Conservation (phyloP, 1,140 invertebrate species). For the Agrypnia vestita region DNA sequence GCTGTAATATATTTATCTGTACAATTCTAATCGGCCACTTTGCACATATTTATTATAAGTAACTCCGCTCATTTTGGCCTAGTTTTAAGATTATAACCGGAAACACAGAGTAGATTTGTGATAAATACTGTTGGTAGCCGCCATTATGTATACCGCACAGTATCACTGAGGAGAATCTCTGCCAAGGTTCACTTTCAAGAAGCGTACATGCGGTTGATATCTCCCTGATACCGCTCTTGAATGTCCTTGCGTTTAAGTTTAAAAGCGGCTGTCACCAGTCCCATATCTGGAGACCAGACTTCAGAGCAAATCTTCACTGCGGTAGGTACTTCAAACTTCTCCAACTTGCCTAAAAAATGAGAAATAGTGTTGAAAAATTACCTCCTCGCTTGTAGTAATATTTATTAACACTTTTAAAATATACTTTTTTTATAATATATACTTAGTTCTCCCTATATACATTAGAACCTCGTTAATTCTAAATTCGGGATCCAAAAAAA, state of each 20-base stretch:
- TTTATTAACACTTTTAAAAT: too few species aligned
- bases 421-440: too few species aligned
- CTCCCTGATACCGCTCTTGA: constrained; percentile 91
- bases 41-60: neutral
- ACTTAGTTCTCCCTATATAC: too few species aligned
- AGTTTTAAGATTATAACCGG: constrained; percentile 31
- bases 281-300: constrained; percentile 96
- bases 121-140: constrained; percentile 29
- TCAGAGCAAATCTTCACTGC: constrained; percentile 91
- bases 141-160: neutral
- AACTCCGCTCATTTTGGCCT: neutral
- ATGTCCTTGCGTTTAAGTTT: constrained; percentile 97
- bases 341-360: constrained; percentile 79
- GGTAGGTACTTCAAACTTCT: constrained; percentile 94
- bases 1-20: neutral
- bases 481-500: too few species aligned
- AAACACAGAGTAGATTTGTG: constrained; percentile 16
- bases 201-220: constrained; percentile 94
- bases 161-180: neutral
- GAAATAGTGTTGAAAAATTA: too few species aligned
- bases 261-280: constrained; percentile 97
- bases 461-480: too few species aligned
- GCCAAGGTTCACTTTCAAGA: constrained; percentile 77
- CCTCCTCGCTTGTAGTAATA: too few species aligned
- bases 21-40: neutral